phyloP scores from a whole-genome alignment of 2,797 vertebrate genomes.

The Prunella strophiata region DNA sequence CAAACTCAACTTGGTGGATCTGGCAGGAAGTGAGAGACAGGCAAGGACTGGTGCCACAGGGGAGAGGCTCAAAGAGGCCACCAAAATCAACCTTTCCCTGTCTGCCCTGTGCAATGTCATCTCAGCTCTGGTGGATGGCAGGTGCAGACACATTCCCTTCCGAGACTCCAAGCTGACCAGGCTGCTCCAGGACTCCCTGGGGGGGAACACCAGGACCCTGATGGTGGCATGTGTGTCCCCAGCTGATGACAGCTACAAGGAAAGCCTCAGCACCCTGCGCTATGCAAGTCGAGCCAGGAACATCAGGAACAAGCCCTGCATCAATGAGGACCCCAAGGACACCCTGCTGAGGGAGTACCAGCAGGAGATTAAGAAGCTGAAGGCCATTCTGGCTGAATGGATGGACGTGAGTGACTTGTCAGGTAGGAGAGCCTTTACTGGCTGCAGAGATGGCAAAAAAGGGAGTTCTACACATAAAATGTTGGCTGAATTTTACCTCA shows the following conservation, averaged over 20 bases:
- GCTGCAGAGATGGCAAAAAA: not conserved
- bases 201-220: conserved; percentile 88
- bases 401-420: conserved; percentile 63
- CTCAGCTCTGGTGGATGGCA: conserved; percentile 87
- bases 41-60: conserved; percentile 90
- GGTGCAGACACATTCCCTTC: conserved; percentile 87
- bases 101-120: conserved; percentile 90
- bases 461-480: not conserved
- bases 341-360: conserved; percentile 90
- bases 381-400: conserved; percentile 82
- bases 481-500: not conserved
- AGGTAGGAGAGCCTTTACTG: conserved; percentile 62
- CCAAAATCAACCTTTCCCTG: conserved; percentile 93
- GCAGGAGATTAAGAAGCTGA: conserved; percentile 89
- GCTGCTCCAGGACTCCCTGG: conserved; percentile 91
- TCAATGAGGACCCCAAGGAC: conserved; percentile 93
- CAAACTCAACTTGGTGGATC: conserved; percentile 91
- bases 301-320: conserved; percentile 88
- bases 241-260: conserved; percentile 88
- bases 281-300: conserved; percentile 88
- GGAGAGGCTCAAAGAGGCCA: conserved; percentile 88
- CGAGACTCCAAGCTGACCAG: conserved; percentile 91
- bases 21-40: conserved; percentile 92
- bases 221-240: conserved; percentile 92
- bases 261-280: conserved; percentile 87